A percentile compares a stretch with the other conserved stretches of the same genome.
phyloP scores from a whole-genome alignment of 1,140 invertebrate species.

The Linepithema humile region DNA sequence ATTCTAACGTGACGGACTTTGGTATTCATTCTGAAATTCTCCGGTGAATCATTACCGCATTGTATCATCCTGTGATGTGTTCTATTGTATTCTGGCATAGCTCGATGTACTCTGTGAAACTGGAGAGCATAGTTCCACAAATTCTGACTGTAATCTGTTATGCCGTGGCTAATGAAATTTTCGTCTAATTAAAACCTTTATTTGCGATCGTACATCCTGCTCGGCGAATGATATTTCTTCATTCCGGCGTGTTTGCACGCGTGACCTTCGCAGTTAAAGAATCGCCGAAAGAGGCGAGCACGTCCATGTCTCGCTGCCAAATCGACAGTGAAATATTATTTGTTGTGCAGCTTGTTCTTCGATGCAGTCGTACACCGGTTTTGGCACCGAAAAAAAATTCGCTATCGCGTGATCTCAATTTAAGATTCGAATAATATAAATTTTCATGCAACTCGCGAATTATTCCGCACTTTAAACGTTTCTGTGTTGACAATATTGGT shows the following conservation, averaged over 20 bases:
- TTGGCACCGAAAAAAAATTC: constrained; percentile 27
- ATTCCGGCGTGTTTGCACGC: not conserved
- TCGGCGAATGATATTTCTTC: not conserved
- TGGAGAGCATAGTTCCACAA: not conserved
- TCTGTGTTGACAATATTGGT: not conserved
- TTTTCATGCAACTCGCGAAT: not conserved
- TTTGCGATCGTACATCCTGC: not conserved
- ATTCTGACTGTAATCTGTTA: constrained; percentile 4
- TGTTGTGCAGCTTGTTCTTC: not conserved
- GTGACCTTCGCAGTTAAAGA: constrained; percentile 13
- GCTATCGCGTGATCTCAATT: not conserved
- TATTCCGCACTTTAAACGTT: not conserved
- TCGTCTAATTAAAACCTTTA: constrained; percentile 18
- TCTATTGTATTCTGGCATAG: not conserved
- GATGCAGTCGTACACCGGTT: not conserved
- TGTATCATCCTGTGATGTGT: constrained; percentile 25
- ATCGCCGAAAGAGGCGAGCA: constrained; percentile 6
- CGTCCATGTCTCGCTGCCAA: constrained; percentile 9
- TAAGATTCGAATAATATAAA: not conserved
- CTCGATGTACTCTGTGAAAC: not conserved
- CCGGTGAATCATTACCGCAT: constrained; percentile 16
- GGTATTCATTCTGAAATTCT: not conserved
- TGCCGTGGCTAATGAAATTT: constrained; percentile 9
- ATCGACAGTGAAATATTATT: constrained; percentile 32
- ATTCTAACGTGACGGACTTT: not conserved